phyloP scores from a whole-genome alignment of 2,113 vertebrate genomes.

The Thalassarche chlororhynchos region DNA sequence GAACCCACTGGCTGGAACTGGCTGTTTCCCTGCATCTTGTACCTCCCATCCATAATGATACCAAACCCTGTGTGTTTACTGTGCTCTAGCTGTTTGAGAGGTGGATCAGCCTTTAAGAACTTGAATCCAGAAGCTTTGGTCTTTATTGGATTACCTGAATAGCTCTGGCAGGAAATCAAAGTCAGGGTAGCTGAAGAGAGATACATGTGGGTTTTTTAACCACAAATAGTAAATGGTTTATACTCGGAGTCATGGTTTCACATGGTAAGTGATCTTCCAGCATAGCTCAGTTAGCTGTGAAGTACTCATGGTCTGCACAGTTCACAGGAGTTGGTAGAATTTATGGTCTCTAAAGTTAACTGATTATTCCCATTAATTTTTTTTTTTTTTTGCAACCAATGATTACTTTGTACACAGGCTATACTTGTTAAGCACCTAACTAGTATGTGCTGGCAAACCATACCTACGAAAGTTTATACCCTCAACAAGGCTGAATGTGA shows the following conservation, averaged over 20 bases:
- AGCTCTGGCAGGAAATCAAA: slow-evolving; percentile 50
- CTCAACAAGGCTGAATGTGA: neutral
- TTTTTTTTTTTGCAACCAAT: neutral
- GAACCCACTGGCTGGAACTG: slow-evolving; percentile 4
- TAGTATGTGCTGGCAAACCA: neutral
- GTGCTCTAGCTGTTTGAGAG: neutral
- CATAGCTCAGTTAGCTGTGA: neutral
- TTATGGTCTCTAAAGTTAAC: neutral
- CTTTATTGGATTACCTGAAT: slow-evolving; percentile 20
- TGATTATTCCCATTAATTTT: neutral
- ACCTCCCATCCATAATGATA: slow-evolving; percentile 6
- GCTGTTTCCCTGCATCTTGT: neutral
- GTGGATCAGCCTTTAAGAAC: neutral
- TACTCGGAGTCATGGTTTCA: neutral
- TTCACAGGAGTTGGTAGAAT: neutral
- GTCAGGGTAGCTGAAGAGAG: neutral
- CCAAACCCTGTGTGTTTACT: slow-evolving; percentile 27
- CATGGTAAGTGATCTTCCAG: slow-evolving; percentile 3
- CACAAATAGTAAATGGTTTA: slow-evolving; percentile 12
- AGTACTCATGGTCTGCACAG: neutral
- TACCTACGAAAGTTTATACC: neutral
- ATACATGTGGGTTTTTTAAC: neutral
- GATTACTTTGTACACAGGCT: neutral
- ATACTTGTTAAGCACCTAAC: neutral
- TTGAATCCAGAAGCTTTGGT: slow-evolving; percentile 26